Base-by-base conservation (phyloP, 2,113 vertebrate species). In the Brachionichthys hirsutus region DNA sequence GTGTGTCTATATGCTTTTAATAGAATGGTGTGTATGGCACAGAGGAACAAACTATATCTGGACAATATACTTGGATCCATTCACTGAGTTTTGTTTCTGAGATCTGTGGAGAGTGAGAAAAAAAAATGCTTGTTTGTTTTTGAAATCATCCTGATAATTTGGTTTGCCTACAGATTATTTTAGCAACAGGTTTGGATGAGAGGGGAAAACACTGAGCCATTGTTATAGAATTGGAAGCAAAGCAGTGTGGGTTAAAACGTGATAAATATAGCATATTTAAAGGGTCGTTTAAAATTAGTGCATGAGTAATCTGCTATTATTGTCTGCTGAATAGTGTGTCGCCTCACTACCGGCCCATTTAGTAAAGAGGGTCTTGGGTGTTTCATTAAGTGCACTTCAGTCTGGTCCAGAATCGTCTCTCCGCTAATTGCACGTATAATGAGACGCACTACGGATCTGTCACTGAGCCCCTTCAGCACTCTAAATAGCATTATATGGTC, bases 371-470 rank as follows among this genome's bases (percentile, higher is more conserved):
- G 70, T 82, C 74, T 68, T 64, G 44, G 56, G 57, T 64, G 68
- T 78, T 82, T 83, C 48, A 83, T 85, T 57, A 77, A 80, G 77
- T 67, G 67, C 68, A 70, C 76, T 85, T 87, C 38, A 70, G 62
- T 53, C 62, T 52, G 63, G 67, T 73, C 62, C 65, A 87, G 73
- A 78, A 69, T 70, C 80, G 67, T 76, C 75, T 73, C 42, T 34
- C 46, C 62, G 62, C 64, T 87, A 81, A 84, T 80, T 80, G 45
- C 62, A 61, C 70, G 73, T 62, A 36, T 54, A 62, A 57, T 52
- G 38, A 78, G 57, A 75, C 18, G 2, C 38, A 35, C 63, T 60
- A 48, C 45, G 22, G 52, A 61, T 64, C 61, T 49, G 46, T 66
- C 14, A 18, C 3, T 24, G 66, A 43, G 62, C 56, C 14, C 22